Evolutionary conservation across 2,888 invertebrate genomes (phyloP).

Genomic region (Polydrusus tereticollis): DNA sequence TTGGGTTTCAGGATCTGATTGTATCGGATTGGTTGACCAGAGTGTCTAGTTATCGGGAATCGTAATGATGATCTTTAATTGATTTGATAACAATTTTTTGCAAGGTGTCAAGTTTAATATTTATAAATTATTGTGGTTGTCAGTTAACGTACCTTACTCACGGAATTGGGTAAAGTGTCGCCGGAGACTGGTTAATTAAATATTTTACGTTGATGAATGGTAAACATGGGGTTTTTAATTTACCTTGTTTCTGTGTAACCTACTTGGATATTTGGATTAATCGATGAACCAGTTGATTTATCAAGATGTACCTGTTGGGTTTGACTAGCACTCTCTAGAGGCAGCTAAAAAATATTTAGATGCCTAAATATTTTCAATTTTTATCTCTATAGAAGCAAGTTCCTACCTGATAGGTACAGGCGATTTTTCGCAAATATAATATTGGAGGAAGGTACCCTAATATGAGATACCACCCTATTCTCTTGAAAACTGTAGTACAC

Average conservation of each 20-base stretch:
- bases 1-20: constrained; percentile 46
- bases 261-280: not conserved
- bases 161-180: constrained; percentile 23
- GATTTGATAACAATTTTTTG: constrained; percentile 47
- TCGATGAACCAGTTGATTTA: not conserved
- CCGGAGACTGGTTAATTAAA: constrained; percentile 33
- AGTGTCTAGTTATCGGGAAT: constrained; percentile 52
- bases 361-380: too few relatives aligned
- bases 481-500: too few relatives aligned
- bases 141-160: constrained; percentile 17
- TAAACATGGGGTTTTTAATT: constrained; percentile 34
- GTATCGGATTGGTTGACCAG: constrained; percentile 49
- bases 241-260: constrained; percentile 16
- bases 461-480: too few relatives aligned
- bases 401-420: too few relatives aligned
- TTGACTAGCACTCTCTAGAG: too few relatives aligned
- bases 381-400: too few relatives aligned
- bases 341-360: too few relatives aligned
- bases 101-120: constrained; percentile 42
- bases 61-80: constrained; percentile 57
- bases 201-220: constrained; percentile 37
- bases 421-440: too few relatives aligned
- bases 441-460: too few relatives aligned
- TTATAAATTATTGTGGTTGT: constrained; percentile 35
- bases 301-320: not conserved